phyloP scores from a whole-genome alignment of 2,113 vertebrate species.

The Micronisus gabar region DNA sequence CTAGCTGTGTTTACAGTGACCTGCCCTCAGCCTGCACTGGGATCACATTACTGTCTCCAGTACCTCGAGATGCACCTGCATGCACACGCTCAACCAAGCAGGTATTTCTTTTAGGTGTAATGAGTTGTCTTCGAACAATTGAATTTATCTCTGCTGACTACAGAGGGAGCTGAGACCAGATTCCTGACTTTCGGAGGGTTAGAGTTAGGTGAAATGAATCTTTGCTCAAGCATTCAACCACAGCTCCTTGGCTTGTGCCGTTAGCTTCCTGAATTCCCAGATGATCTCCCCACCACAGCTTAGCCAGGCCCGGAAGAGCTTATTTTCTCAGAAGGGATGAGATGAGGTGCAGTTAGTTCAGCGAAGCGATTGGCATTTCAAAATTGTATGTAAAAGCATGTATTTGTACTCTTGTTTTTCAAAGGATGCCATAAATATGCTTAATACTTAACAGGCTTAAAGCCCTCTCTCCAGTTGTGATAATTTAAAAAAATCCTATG shows the following conservation, averaged over 20 bases:
- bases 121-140: background rate
- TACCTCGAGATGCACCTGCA: background rate
- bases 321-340: slow-evolving; percentile 31
- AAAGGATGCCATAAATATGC: background rate
- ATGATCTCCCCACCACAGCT: slow-evolving; percentile 19
- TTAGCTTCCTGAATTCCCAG: slow-evolving; percentile 64
- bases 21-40: background rate
- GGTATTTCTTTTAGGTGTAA: background rate
- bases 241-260: slow-evolving; percentile 23
- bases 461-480: background rate
- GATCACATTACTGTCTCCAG: background rate
- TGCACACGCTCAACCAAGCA: rapidly evolving
- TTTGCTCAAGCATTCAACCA: slow-evolving; percentile 51
- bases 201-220: slow-evolving; percentile 49
- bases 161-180: background rate
- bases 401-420: background rate
- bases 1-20: background rate
- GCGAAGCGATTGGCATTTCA: background rate
- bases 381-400: background rate
- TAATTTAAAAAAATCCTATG: background rate
- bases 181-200: background rate
- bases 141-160: slow-evolving; percentile 12
- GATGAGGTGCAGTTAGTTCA: background rate
- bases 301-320: slow-evolving; percentile 31
- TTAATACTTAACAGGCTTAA: background rate